A percentile compares a stretch with the other conserved stretches of the same genome.
Evolutionary conservation across 2,888 invertebrate species (phyloP).

Genomic region (Cylindroiulus punctatus): DNA sequence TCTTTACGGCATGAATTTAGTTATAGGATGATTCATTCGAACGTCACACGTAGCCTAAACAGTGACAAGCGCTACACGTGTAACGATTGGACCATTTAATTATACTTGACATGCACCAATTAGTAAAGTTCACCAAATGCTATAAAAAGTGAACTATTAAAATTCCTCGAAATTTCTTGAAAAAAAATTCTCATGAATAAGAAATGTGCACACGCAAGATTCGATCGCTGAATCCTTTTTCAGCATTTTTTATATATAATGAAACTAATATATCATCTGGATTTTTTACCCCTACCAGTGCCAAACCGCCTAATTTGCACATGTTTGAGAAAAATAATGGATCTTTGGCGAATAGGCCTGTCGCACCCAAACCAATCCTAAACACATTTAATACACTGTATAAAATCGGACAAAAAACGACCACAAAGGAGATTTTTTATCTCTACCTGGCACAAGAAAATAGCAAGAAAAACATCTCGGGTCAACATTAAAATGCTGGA

Average conservation of each 20-base stretch:
- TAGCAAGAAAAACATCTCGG: background rate
- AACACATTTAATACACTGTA: background rate
- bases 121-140: conserved; percentile 33
- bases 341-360: background rate
- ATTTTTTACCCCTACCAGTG: background rate
- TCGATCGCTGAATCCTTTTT: background rate
- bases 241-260: background rate
- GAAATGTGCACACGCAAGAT: background rate
- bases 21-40: conserved; percentile 8
- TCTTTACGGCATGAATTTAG: conserved; percentile 1
- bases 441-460: background rate
- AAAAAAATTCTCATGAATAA: conserved; percentile 21
- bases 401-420: background rate
- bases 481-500: background rate
- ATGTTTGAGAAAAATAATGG: conserved; percentile 19
- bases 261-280: conserved; percentile 14
- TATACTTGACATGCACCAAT: conserved; percentile 36
- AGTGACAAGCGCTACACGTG: conserved; percentile 8
- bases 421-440: background rate
- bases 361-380: background rate
- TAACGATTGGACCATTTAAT: conserved; percentile 38
- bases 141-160: conserved; percentile 42
- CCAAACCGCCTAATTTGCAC: conserved; percentile 28
- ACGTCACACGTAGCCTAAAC: conserved; percentile 34
- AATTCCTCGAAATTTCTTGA: background rate